Conservation (phyloP, 37 sponge, comb jelly and placozoan species). For the Tethya wilhelma region DNA sequence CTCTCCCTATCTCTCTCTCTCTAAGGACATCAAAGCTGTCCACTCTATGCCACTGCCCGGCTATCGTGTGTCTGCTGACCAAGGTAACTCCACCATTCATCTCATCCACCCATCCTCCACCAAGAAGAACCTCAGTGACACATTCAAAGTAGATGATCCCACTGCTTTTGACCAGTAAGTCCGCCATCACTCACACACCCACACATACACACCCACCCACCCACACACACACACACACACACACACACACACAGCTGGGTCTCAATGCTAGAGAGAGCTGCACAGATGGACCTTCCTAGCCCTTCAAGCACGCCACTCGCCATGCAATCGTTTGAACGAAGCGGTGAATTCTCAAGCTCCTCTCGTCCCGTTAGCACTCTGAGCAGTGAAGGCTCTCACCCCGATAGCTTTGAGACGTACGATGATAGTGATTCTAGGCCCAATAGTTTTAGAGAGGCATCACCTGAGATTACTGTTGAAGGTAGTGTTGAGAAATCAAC, state of each 20-base stretch:
- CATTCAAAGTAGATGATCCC: conserved; percentile 46
- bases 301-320: not conserved
- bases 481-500: no score
- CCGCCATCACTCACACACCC: not conserved
- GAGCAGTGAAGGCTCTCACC: not conserved
- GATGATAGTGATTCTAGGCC: conserved; percentile 1
- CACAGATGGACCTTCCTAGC: not conserved
- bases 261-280: not conserved
- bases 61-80: conserved; percentile 28
- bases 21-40: conserved; percentile 73
- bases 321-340: not conserved
- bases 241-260: conserved; percentile 3
- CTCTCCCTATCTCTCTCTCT: not conserved
- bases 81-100: not conserved
- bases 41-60: conserved; percentile 76
- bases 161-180: conserved; percentile 48
- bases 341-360: not conserved
- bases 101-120: conserved; percentile 32
- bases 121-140: conserved; percentile 42
- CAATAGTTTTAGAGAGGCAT: not conserved
- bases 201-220: not conserved
- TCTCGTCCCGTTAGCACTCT: not conserved
- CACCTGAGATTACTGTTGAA: no score
- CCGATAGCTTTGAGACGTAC: not conserved
- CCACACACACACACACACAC: not conserved